phyloP scores from a whole-genome alignment of 2,113 vertebrate genomes.

The Bubo scandiacus region DNA sequence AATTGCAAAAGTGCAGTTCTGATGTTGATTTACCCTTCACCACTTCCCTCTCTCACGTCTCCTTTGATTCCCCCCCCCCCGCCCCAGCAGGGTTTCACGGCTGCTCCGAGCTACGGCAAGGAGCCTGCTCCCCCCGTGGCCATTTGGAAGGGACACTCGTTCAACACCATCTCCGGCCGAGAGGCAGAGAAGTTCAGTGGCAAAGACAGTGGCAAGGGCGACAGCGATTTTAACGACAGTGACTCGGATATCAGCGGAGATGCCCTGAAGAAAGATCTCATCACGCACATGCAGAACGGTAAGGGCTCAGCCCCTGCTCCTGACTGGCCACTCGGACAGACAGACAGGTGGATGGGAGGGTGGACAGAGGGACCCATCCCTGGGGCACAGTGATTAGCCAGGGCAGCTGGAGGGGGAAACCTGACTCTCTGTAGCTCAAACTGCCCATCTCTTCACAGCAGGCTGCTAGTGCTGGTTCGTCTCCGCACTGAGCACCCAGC shows the following conservation, averaged over 20 bases:
- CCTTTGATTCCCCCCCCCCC: neutral
- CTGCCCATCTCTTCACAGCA: neutral
- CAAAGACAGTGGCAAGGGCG: conserved; percentile 97
- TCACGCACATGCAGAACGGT: conserved; percentile 91
- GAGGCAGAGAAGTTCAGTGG: conserved; percentile 94
- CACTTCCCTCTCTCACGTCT: neutral
- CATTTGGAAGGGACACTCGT: conserved; percentile 95
- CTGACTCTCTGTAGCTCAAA: neutral
- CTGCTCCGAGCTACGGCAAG: conserved; percentile 84
- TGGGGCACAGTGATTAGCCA: neutral
- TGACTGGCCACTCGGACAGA: neutral
- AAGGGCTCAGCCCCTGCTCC: conserved; percentile 30
- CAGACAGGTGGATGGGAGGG: rapidly evolving
- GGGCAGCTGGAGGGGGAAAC: neutral
- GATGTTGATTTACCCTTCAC: neutral
- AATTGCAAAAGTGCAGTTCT: neutral
- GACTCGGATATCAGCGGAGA: conserved; percentile 95
- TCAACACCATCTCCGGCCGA: conserved; percentile 89
- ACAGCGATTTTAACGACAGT: conserved; percentile 98
- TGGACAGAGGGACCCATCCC: neutral
- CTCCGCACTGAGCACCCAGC: neutral
- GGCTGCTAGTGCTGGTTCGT: neutral
- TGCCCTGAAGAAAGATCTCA: conserved; percentile 89
- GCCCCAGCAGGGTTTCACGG: conserved; percentile 79
- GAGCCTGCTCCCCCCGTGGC: conserved; percentile 85